A percentile compares a stretch with the other conserved stretches of the same genome.
Conservation (phyloP, 2,113 vertebrate species). For the Epinephelus moara region DNA sequence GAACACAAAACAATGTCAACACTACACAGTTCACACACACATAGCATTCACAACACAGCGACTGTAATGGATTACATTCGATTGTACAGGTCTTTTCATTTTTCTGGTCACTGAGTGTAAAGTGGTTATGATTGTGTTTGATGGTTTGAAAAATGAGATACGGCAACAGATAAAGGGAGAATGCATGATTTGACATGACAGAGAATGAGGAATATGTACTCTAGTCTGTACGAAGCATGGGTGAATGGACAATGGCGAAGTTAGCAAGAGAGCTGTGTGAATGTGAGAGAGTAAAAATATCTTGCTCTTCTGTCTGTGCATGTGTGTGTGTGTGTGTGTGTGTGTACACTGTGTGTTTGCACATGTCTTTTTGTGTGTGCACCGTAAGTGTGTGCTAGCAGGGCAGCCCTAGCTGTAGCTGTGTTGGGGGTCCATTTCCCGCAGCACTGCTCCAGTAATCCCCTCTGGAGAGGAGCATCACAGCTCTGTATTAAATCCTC, state of each 20-base stretch:
- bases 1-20: neutral
- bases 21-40: too few relatives aligned
- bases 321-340: neutral
- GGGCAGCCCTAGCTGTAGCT: slow-evolving; percentile 55
- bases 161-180: slow-evolving; percentile 24
- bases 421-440: slow-evolving; percentile 71
- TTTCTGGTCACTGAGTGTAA: slow-evolving; percentile 47
- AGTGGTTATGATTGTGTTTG: slow-evolving; percentile 48
- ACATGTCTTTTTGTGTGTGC: slow-evolving; percentile 20
- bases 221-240: slow-evolving; percentile 18
- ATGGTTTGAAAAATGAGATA: slow-evolving; percentile 51
- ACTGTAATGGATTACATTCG: slow-evolving; percentile 4
- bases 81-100: slow-evolving; percentile 3
- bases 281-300: slow-evolving; percentile 32
- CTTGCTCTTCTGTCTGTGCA: neutral
- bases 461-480: slow-evolving; percentile 74
- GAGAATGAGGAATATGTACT: slow-evolving; percentile 36
- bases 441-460: slow-evolving; percentile 75
- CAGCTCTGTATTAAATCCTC: slow-evolving; percentile 80
- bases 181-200: slow-evolving; percentile 32
- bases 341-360: slow-evolving; percentile 4
- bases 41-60: neutral
- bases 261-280: slow-evolving; percentile 27
- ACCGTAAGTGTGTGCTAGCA: slow-evolving; percentile 45
- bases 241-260: slow-evolving; percentile 30